Base-by-base conservation (phyloP, 2,797 vertebrate genomes). In the Choloepus didactylus region DNA sequence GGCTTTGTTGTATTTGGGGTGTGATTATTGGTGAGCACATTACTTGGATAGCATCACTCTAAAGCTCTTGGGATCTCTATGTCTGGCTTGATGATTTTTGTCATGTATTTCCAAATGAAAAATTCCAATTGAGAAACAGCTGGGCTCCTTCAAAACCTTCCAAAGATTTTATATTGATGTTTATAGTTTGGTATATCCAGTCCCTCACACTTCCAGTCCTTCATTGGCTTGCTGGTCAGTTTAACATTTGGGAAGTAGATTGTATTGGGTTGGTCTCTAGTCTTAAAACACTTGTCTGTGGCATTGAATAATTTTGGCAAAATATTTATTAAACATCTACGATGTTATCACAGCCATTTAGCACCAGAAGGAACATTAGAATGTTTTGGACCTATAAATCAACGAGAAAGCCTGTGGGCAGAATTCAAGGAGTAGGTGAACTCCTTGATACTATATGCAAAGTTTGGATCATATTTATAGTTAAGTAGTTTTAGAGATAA, bases 1-100 rank as follows among this genome's bases (percentile, higher is more conserved):
- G 79, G n/a, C 51, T 92, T 67, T 91, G 66, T 93, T 94, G 89
- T 60, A 31, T 89, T 92, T 95, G 67, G 66, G 21, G 16, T 86
- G 44, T 86, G 49, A 87, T 89, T 70, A 81, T 64, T 81, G 38
- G n/a, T 91, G 77, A 82, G 41, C 66, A 62, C 3, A 18, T 56
- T 84, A 8, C 41, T 91, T 89, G 21, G 46, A 79, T 23, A 72
- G 35, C 21, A 44, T 91, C 23, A 23, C 15, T 60, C 0, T 41
- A 60, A 76, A 76, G 49, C 38, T 79, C 14, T 81, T 41, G 60
- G 21, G 16, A 85, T 91, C 85, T 69, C 49, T 54, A 3, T 81
- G 15, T 56, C 31, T 83, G 66, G 59, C 72, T 67, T 7, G 9
- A 21, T 77, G 62, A 12, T 70, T 93, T 41, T 14, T 56, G 38